A percentile compares a stretch with the other conserved stretches of the same genome.
Conservation (phyloP, 35 echinoderm and acorn worm species). For the Ptychodera flava region DNA sequence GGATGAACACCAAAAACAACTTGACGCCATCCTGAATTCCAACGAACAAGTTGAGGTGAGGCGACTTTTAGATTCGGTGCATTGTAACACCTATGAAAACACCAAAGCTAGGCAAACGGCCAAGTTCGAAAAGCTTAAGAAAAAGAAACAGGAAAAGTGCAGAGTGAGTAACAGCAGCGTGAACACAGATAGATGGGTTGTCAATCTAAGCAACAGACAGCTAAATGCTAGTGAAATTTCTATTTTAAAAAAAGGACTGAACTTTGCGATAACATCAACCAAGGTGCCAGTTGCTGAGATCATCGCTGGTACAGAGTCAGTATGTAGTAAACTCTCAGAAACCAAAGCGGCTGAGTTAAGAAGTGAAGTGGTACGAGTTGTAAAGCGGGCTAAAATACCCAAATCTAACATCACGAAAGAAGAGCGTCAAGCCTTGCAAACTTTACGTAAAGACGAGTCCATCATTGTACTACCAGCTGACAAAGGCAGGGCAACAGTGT, state of each 20-base stretch:
- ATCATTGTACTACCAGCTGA: slow-evolving; percentile 32
- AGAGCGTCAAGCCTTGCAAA: slow-evolving; percentile 8
- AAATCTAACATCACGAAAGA: slow-evolving; percentile 5
- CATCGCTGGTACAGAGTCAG: background rate
- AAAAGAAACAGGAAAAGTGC: background rate
- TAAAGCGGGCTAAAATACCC: slow-evolving; percentile 16
- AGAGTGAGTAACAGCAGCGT: background rate
- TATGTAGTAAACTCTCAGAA: background rate
- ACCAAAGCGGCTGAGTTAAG: background rate
- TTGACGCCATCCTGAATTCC: background rate
- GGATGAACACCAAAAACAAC: background rate
- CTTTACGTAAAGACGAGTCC: background rate
- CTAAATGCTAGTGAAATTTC: background rate
- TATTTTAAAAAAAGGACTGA: background rate
- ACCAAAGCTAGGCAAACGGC: background rate
- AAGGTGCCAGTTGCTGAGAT: background rate
- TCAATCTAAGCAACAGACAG: slow-evolving; percentile 1
- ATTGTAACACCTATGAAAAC: background rate
- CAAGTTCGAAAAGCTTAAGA: background rate
- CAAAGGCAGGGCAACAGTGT: slow-evolving; percentile 29
- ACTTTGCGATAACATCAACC: background rate
- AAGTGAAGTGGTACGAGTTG: background rate
- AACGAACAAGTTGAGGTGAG: background rate
- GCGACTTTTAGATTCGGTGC: background rate
- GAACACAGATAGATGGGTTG: slow-evolving; percentile 2